These are phyloP conservation scores for Ivindomyrus marchei DNA, from an alignment of 2,113 vertebrate species.

Conservation along the genomic window DNA sequence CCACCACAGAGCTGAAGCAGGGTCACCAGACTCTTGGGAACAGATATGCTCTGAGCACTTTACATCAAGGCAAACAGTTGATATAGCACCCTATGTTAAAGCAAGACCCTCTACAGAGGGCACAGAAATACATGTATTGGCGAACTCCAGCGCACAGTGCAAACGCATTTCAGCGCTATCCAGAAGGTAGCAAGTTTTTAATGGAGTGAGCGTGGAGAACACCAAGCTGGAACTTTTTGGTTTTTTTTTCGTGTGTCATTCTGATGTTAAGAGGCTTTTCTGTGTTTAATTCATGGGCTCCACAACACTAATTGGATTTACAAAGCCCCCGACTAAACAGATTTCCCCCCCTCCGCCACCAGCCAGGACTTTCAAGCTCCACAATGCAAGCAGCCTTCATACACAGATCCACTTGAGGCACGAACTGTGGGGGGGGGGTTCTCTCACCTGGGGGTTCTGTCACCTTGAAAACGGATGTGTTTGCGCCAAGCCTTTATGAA, in stretches of 20 bases:
- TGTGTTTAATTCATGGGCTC: slow-evolving; percentile 61
- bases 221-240: slow-evolving; percentile 32
- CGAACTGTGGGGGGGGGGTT: background rate
- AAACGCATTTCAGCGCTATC: slow-evolving; percentile 24
- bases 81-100: background rate
- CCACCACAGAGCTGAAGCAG: background rate
- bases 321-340: slow-evolving; percentile 46
- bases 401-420: slow-evolving; percentile 40
- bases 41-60: background rate
- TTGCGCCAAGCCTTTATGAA: slow-evolving; percentile 51
- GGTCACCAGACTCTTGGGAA: background rate
- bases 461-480: background rate
- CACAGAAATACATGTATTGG: background rate
- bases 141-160: slow-evolving; percentile 32
- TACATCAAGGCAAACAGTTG: background rate
- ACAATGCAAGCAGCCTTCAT: slow-evolving; percentile 47
- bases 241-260: slow-evolving; percentile 42
- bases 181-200: slow-evolving; percentile 21
- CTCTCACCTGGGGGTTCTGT: background rate
- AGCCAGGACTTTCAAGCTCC: slow-evolving; percentile 55
- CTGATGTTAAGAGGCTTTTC: slow-evolving; percentile 40
- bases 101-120: background rate
- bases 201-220: slow-evolving; percentile 45
- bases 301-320: slow-evolving; percentile 52
- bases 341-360: slow-evolving; percentile 36